Base-by-base conservation (phyloP, 2,797 vertebrate species). In the Percopsis omiscomaycus region DNA sequence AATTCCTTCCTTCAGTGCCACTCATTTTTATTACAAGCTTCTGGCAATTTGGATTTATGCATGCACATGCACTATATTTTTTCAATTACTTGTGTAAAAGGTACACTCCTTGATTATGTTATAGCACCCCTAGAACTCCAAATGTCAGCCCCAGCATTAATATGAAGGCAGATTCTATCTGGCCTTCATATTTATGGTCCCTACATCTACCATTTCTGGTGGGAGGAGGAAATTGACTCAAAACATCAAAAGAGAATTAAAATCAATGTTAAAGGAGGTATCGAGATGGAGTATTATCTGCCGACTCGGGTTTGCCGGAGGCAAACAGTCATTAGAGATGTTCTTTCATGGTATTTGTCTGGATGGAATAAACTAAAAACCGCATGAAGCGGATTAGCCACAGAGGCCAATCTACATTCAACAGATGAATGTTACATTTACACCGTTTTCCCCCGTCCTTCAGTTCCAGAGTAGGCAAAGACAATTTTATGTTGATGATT, bases 281-380 rank as follows among this genome's bases (percentile, higher is more conserved):
- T 44, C 51, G 28, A 28, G 49, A 53, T 45, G 30, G 48, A 46
- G 49, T 8, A 59, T n/a, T 14, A 61, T 54, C 49, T 61, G 42
- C 1, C 44, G 12, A 28, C 49, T 28, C 15, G 16, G 3, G 45
- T 50, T 42, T 55, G 16, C 28, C 12, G 5, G 15, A 49, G 15
- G 63, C 42, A 49, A 68, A 68, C 11, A 68, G 29, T 55, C 30
- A 22, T 50, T 48, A 16, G 45, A 10, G 54, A 42, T 50, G 27
- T 55, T 46, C 37, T 54, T 14, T 45, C 27, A 54, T 53, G 16
- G 8, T 62, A 48, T 42, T 49, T 62, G 15, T 44, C 30, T 44
- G 32, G 32, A 27, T 53, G 13, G 47, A 13, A 27, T 13, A 29
- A 30, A 9, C 46, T 48, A 55, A 5, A n/a, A 13, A 49, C 28